A percentile compares a stretch with the other conserved stretches of the same genome.
These are phyloP conservation scores for Liasis olivaceus DNA, from an alignment of 2,797 vertebrate genomes.

Conservation along the genomic window DNA sequence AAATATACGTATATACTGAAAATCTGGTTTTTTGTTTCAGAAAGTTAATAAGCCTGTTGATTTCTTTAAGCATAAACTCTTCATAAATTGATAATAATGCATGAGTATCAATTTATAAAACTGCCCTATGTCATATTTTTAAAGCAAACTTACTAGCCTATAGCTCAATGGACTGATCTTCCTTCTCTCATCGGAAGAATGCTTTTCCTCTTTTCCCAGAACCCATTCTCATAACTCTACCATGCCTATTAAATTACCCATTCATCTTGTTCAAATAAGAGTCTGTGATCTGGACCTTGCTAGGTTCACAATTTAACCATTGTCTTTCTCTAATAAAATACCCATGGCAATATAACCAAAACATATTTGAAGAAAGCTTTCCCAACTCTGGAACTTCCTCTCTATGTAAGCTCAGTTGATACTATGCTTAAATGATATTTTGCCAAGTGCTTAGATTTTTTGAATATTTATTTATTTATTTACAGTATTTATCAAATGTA, in stretches of 20 bases:
- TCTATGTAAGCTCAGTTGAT: background rate
- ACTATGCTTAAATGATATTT: background rate
- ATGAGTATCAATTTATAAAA: background rate
- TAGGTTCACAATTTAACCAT: background rate
- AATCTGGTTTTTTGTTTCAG: constrained; percentile 28
- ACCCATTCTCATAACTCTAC: background rate
- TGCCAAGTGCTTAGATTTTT: too few relatives aligned
- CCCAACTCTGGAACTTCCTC: background rate
- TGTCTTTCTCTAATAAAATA: background rate
- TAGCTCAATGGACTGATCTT: background rate
- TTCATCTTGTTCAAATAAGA: background rate
- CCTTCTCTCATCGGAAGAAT: background rate
- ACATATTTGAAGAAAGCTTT: background rate
- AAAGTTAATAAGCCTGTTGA: background rate
- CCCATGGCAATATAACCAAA: background rate
- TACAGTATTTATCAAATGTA: too few relatives aligned
- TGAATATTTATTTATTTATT: background rate
- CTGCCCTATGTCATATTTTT: constrained; percentile 5
- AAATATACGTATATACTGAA: background rate
- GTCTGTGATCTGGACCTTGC: background rate
- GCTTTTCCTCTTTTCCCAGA: background rate
- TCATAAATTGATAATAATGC: background rate
- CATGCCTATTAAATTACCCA: background rate
- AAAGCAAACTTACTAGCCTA: background rate
- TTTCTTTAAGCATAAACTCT: background rate